phyloP scores from a whole-genome alignment of 2,113 vertebrate species.

The Pteruthius melanotis region DNA sequence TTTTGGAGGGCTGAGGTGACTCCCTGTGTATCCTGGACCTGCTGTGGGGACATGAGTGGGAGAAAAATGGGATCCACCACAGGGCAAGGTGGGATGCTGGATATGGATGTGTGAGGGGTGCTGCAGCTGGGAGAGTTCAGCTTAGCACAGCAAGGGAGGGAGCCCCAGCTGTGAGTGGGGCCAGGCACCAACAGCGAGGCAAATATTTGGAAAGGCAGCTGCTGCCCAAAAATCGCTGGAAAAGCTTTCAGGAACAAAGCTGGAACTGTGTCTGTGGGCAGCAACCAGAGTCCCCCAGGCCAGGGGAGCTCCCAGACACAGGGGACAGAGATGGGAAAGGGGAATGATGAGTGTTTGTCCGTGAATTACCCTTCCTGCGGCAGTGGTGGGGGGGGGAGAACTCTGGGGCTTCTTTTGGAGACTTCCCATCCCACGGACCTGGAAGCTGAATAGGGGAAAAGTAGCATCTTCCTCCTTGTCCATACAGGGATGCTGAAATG shows the following conservation, averaged over 20 bases:
- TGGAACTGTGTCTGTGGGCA: neutral
- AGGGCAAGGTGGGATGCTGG: neutral
- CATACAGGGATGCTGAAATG: neutral
- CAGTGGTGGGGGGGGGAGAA: rapidly evolving
- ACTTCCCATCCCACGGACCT: neutral
- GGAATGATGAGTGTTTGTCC: neutral
- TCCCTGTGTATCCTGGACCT: neutral
- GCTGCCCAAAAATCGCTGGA: neutral
- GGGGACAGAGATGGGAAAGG: neutral
- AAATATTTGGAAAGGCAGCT: neutral
- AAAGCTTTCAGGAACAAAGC: neutral
- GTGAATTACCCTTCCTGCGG: neutral
- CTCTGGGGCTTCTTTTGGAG: neutral
- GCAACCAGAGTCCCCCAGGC: neutral
- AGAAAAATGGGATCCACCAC: neutral
- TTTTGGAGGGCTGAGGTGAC: neutral
- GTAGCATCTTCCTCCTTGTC: neutral
- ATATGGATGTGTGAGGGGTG: neutral
- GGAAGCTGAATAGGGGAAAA: neutral
- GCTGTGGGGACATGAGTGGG: neutral
- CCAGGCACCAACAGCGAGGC: neutral
- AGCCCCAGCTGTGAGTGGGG: neutral
- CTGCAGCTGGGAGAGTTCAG: neutral
- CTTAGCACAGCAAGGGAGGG: neutral
- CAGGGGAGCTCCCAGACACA: neutral